These are phyloP conservation scores for Fistularia tabacaria DNA, from an alignment of 2,797 vertebrate genomes.

Conservation along the genomic window DNA sequence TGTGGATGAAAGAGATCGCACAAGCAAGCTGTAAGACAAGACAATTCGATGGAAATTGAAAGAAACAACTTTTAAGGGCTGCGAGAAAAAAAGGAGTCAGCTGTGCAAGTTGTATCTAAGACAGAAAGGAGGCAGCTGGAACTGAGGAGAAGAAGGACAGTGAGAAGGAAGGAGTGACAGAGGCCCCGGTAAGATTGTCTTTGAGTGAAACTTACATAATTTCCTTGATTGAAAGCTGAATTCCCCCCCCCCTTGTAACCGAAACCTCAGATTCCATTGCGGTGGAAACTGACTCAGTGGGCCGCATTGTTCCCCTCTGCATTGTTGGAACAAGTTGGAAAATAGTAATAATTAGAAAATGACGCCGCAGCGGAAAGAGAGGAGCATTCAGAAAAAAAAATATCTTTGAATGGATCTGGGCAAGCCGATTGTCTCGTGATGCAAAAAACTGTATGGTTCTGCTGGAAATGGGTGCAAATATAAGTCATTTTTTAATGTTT, in stretches of 20 bases:
- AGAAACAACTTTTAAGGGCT: slow-evolving; percentile 18
- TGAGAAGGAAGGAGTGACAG: slow-evolving; percentile 19
- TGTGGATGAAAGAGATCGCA: too few species aligned
- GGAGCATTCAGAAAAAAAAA: slow-evolving; percentile 2
- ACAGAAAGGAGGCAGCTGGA: background rate
- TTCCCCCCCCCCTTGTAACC: slow-evolving; percentile 40
- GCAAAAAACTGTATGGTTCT: too few species aligned
- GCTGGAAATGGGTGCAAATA: background rate
- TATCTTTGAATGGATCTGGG: too few species aligned
- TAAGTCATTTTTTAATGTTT: background rate
- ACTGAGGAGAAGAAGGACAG: background rate
- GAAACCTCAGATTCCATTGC: slow-evolving; percentile 40
- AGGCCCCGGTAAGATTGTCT: slow-evolving; percentile 54
- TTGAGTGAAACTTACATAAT: slow-evolving; percentile 38
- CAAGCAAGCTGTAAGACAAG: slow-evolving; percentile 10
- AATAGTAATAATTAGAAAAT: slow-evolving; percentile 25
- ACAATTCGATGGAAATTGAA: slow-evolving; percentile 49
- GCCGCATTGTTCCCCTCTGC: slow-evolving; percentile 35
- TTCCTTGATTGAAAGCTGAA: slow-evolving; percentile 41
- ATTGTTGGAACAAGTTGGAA: slow-evolving; percentile 33
- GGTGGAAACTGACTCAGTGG: slow-evolving; percentile 44
- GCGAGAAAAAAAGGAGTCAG: slow-evolving; percentile 10
- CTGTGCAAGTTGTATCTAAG: too few species aligned
- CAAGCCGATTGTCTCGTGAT: too few species aligned
- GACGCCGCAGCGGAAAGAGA: slow-evolving; percentile 4